Evolutionary conservation across 2,888 invertebrate species (phyloP).

Genomic region (Gymnosoma rotundatum): DNA sequence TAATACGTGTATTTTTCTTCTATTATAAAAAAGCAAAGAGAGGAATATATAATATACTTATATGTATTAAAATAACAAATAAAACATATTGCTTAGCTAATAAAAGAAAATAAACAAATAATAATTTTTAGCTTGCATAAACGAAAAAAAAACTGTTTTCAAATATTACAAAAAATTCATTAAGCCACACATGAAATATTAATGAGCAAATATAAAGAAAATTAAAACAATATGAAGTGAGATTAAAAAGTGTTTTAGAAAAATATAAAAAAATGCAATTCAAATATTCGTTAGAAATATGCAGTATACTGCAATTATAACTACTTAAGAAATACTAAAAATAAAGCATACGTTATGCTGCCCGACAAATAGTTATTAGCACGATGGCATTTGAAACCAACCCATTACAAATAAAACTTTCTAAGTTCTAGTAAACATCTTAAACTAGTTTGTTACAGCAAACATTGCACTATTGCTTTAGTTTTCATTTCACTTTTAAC

Average conservation of each 20-base stretch:
- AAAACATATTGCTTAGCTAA: conserved; percentile 40
- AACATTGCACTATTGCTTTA: conserved; percentile 7
- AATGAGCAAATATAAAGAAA: too few relatives aligned
- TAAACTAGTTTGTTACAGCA: neutral
- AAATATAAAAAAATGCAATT: too few relatives aligned
- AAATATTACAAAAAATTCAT: conserved; percentile 38
- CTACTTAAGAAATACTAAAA: neutral
- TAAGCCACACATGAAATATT: conserved; percentile 43
- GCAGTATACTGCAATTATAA: neutral
- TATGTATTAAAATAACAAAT: conserved; percentile 19
- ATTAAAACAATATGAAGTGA: conserved; percentile 15
- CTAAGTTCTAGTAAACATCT: neutral
- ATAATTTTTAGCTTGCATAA: conserved; percentile 33
- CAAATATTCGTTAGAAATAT: neutral
- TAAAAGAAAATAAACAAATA: conserved; percentile 17
- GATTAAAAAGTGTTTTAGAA: conserved; percentile 26
- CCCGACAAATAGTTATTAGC: neutral
- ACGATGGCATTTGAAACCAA: conserved; percentile 49
- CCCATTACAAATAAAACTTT: neutral
- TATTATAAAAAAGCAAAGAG: conserved; percentile 50
- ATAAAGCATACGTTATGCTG: conserved; percentile 60
- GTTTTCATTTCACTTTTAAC: too few relatives aligned
- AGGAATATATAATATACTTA: conserved; percentile 17
- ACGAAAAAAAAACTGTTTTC: conserved; percentile 43
- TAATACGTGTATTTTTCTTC: conserved; percentile 53